phyloP scores from a whole-genome alignment of 2,797 vertebrate genomes.

The Acrossocheilus wenchowensis region DNA sequence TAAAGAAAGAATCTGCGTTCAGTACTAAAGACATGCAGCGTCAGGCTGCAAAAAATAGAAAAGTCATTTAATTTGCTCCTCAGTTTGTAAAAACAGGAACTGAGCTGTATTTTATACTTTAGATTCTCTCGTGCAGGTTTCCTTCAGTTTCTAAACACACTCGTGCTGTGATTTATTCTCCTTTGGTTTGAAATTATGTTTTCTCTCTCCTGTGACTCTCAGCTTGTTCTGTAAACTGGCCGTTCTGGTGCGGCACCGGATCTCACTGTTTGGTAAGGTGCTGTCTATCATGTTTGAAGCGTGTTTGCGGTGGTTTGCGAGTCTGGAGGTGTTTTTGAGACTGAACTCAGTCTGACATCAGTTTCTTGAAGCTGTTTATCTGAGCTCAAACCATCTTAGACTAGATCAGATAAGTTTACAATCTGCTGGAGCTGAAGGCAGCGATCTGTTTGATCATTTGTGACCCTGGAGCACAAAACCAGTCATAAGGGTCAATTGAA shows the following conservation, averaged over 20 bases:
- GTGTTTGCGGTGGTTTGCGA: conserved; percentile 12
- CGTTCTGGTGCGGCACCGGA: conserved; percentile 79
- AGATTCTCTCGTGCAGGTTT: background rate
- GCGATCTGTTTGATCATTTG: background rate
- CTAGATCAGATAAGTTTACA: background rate
- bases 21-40: background rate
- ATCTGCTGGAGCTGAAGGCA: background rate
- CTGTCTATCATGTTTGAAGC: background rate
- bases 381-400: background rate
- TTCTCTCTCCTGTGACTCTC: conserved; percentile 29
- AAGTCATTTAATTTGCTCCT: background rate
- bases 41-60: conserved; percentile 48
- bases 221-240: conserved; percentile 84
- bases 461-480: too few relatives aligned
- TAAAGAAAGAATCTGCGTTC: background rate
- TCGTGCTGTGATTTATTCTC: background rate
- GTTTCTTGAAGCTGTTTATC: background rate
- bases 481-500: too few relatives aligned
- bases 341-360: background rate
- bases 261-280: conserved; percentile 75
- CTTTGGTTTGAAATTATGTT: background rate
- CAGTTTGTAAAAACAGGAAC: too few relatives aligned
- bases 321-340: background rate
- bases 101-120: too few relatives aligned
- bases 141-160: conserved; percentile 60